Conservation (phyloP, 2,888 invertebrate species). For the Horisme vitalbata region DNA sequence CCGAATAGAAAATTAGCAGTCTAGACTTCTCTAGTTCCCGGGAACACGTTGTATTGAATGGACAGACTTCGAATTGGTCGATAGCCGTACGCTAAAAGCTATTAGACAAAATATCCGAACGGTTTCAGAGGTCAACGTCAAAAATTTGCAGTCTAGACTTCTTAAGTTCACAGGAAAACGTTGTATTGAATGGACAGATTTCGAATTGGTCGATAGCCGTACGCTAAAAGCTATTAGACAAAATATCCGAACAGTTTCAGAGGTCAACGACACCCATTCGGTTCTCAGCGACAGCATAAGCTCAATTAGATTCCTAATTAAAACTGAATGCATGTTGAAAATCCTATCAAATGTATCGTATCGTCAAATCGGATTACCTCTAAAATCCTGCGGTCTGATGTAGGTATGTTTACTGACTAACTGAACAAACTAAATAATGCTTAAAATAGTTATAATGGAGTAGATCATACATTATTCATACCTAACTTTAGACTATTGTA, state of each 20-base stretch:
- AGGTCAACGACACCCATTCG: not conserved
- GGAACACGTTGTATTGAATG: not conserved
- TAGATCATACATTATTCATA: too few relatives aligned
- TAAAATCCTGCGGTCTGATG: too few relatives aligned
- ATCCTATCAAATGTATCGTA: conserved; percentile 1
- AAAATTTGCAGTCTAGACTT: not conserved
- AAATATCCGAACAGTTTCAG: not conserved
- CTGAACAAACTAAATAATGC: too few relatives aligned
- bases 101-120: not conserved
- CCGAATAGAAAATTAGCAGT: not conserved
- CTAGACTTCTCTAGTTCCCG: not conserved
- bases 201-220: not conserved
- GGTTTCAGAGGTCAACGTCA: not conserved
- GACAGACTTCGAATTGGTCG: not conserved
- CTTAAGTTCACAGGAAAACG: not conserved
- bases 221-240: not conserved
- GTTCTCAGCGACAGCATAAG: not conserved
- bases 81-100: not conserved
- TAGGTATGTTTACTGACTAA: too few relatives aligned
- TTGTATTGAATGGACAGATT: not conserved
- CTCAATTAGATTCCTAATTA: conserved; percentile 6
- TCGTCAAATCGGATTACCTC: not conserved
- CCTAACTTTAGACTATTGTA: too few relatives aligned
- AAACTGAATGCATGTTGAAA: not conserved
- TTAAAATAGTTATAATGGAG: too few relatives aligned